Base-by-base conservation (phyloP, 1,140 invertebrate genomes). In the Drosophila ohnishii region DNA sequence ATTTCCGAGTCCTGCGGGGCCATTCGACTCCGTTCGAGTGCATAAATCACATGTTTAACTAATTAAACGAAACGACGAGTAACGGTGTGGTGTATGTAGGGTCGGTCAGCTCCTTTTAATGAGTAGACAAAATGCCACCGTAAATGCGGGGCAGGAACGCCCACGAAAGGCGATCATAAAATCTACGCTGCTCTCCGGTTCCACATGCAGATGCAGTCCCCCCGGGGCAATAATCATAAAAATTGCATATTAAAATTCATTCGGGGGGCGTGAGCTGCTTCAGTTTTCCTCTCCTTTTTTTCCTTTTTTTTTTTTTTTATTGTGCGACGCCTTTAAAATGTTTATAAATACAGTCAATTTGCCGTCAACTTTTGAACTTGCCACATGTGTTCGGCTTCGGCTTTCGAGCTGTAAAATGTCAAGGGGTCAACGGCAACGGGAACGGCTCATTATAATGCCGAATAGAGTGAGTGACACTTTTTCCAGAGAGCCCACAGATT, bases 261-360 rank as follows among this genome's bases (percentile, higher is more conserved):
- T 82, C 75, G 70, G 70, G 60, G 80, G 80, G 75, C 75, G 75
- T 78, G 59, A 45, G 30, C 66, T 35, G 65, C 35, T 56, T 78
- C 63, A 28, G 63, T 62, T 76, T 57, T 58, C 64, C 22, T 40
- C 40, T 37, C 40, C 28, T 35, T 22, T 16, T 34, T 19, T 48
- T 16, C n/a, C 1, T 44, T 51, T 40, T 32, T 53, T n/a, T 28
- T 40, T 59, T 6, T 70, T 75, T 66, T 76, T 76, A 73, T 77
- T 78, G 39, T 62, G 82, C 70, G 58, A 50, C 44, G 75, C 66
- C 67, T 73, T 77, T 71, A 71, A 86, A 87, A 78, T 88, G 84
- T 88, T 88, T 88, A 88, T 89, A 88, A 89, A 88, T 88, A 85
- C 77, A 88, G 84, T 84, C 84, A 88, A 88, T 88, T 88, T 88